Percentiles rank a stretch among this genome's conserved stretches.
phyloP scores from a whole-genome alignment of 1,140 invertebrate species.

The Drosophila ananassae region DNA sequence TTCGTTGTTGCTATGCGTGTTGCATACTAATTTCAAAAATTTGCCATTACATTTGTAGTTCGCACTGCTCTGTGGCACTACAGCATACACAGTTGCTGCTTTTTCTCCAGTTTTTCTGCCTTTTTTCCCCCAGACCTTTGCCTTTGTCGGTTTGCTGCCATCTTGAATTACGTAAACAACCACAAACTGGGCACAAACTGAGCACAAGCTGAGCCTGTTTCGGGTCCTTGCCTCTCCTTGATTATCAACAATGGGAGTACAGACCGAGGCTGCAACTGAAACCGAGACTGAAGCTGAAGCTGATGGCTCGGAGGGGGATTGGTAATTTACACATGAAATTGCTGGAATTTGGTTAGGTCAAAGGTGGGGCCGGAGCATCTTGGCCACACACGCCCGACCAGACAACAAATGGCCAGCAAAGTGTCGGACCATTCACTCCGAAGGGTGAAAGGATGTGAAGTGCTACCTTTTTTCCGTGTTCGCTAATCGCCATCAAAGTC shows the following conservation, averaged over 20 bases:
- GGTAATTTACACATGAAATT: conserved; percentile 58
- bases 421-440: conserved; percentile 14
- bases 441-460: conserved; percentile 15
- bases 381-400: conserved; percentile 37
- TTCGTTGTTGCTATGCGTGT: conserved; percentile 60
- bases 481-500: not conserved
- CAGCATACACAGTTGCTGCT: not conserved
- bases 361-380: conserved; percentile 60
- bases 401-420: conserved; percentile 13
- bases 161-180: conserved; percentile 49
- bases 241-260: conserved; percentile 50
- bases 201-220: not conserved
- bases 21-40: conserved; percentile 78
- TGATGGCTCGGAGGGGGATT: not conserved
- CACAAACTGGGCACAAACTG: conserved; percentile 14
- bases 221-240: conserved; percentile 25
- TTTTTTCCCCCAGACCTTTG: not conserved
- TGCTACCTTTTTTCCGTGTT: conserved; percentile 1
- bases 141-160: conserved; percentile 30
- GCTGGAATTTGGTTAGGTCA: conserved; percentile 61
- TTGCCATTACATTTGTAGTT: conserved; percentile 76
- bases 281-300: conserved; percentile 13
- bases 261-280: conserved; percentile 11
- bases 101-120: not conserved
- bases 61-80: conserved; percentile 44